Evolutionary conservation across 2,888 invertebrate species (phyloP).

Genomic region (Harmothoe impar): DNA sequence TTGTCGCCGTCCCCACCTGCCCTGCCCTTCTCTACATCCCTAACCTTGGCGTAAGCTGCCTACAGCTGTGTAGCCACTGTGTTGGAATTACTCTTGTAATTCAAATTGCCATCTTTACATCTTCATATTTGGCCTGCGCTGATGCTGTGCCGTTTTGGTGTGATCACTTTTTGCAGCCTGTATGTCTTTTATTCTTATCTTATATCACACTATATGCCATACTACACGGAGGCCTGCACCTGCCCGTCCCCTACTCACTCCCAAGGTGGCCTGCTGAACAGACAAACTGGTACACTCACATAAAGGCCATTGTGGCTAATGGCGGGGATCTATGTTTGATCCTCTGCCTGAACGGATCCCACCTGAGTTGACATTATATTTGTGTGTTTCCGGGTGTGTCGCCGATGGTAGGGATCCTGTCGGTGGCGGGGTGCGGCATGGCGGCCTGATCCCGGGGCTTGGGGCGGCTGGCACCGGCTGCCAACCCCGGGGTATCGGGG

Average conservation of each 20-base stretch:
- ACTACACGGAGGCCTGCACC: not conserved
- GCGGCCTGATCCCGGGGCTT: not conserved
- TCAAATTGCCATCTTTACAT: too few species aligned
- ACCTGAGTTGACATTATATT: conserved; percentile 9
- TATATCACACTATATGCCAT: too few species aligned
- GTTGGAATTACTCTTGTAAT: too few species aligned
- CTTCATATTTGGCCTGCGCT: too few species aligned
- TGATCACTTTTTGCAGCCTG: too few species aligned
- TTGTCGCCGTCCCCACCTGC: too few species aligned
- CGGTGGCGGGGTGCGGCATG: not conserved
- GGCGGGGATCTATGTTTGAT: conserved; percentile 31
- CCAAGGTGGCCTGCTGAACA: not conserved
- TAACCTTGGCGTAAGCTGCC: too few species aligned
- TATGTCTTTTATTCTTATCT: too few species aligned
- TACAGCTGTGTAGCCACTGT: too few species aligned
- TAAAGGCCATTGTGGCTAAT: not conserved
- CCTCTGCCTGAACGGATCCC: not conserved
- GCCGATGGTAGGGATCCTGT: conserved; percentile 5
- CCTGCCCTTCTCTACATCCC: too few species aligned
- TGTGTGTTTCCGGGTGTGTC: not conserved
- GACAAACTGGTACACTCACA: conserved; percentile 32
- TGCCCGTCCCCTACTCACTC: not conserved
- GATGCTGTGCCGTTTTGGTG: too few species aligned
- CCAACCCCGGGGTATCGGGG: not conserved
- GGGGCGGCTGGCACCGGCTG: not conserved